Conservation (phyloP, 2,113 vertebrate species). For the Hypocryptadius cinnamomeus region DNA sequence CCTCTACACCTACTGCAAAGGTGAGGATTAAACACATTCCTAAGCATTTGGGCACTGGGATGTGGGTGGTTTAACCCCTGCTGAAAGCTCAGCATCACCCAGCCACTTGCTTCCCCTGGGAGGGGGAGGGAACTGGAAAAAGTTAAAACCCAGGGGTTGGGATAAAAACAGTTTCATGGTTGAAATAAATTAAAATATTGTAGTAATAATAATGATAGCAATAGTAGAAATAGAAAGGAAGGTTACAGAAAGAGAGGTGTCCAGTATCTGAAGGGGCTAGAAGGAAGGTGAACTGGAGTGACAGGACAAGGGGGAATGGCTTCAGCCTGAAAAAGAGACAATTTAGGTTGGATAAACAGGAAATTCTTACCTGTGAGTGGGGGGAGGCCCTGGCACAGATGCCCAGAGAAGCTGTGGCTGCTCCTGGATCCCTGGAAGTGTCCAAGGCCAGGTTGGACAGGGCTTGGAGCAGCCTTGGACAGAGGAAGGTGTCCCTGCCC, state of each 20-base stretch:
- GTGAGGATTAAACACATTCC: not conserved
- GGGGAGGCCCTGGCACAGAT: not conserved
- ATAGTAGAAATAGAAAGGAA: not conserved
- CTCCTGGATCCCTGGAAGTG: not conserved
- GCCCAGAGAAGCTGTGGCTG: not conserved
- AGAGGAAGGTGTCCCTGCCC: not conserved
- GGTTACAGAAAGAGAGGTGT: not conserved
- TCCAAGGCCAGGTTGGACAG: rapidly evolving
- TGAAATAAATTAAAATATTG: not conserved
- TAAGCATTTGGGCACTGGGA: not conserved
- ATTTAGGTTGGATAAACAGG: not conserved
- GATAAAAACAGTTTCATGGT: not conserved
- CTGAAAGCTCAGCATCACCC: not conserved
- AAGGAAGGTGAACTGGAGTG: not conserved
- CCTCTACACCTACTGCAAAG: constrained; percentile 98
- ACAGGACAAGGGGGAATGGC: not conserved
- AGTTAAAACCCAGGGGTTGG: not conserved
- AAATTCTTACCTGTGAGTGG: not conserved
- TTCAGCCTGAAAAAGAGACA: not conserved
- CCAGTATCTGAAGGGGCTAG: not conserved
- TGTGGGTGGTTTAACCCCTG: not conserved
- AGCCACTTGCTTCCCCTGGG: rapidly evolving
- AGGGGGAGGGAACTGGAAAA: not conserved
- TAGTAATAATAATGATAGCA: not conserved
- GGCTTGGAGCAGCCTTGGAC: rapidly evolving